These are phyloP conservation scores for Spisula subtruncata DNA, from an alignment of 2,888 invertebrate species.

Conservation along the genomic window DNA sequence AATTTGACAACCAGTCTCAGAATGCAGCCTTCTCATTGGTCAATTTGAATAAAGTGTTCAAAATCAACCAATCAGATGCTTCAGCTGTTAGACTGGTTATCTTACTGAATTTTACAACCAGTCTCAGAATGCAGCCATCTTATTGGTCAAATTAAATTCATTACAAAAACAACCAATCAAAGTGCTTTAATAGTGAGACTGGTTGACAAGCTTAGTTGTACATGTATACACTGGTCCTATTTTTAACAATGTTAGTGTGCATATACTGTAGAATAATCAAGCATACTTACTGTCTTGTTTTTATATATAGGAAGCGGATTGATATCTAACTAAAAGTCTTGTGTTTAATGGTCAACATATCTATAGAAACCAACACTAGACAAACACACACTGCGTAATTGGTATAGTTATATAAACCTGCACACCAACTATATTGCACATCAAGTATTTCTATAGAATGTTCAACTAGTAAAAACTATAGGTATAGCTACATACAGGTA, in stretches of 20 bases:
- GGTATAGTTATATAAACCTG: background rate
- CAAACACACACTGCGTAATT: background rate
- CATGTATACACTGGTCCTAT: background rate
- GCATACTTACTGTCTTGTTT: background rate
- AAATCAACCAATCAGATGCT: no score
- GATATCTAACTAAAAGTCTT: no score
- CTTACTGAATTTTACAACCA: background rate
- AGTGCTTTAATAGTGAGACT: background rate
- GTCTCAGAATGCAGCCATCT: no score
- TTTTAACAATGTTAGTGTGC: background rate
- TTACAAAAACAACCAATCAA: background rate
- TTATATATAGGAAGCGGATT: no score
- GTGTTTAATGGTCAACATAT: background rate
- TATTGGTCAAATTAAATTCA: background rate
- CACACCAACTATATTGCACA: background rate
- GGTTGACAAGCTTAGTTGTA: background rate
- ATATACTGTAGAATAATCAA: background rate
- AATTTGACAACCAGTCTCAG: no score
- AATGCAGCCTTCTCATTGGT: no score
- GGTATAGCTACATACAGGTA: background rate
- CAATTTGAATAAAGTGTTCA: no score
- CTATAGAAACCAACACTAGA: background rate
- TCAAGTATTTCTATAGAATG: constrained; percentile 4
- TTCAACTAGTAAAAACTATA: constrained; percentile 10
- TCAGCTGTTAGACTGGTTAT: no score